Base-by-base conservation (phyloP, 2,888 invertebrate genomes). In the Tyria jacobaeae region DNA sequence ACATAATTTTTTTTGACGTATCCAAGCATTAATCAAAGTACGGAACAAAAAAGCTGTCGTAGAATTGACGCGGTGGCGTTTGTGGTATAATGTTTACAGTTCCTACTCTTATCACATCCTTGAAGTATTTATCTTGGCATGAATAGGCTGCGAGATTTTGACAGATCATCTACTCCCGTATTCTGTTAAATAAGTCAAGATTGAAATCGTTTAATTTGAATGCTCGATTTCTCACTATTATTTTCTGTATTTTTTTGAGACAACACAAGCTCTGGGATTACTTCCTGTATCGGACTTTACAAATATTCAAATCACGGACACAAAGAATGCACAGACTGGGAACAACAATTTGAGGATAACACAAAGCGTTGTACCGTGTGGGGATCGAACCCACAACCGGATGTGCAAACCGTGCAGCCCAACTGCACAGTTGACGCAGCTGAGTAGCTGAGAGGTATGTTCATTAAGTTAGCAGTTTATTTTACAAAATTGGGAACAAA, bases 101-200 rank as follows among this genome's bases (percentile, higher is more conserved):
- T 66, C 69, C 62, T 64, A 60, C 70, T 75, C 79, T 87, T 88
- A 87, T 89, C 88, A 85, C 84, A 81, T 79, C 79, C 73, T 64
- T 57, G 62, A 78, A 83, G 86, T 87, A 88, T 89, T 89, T 89
- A 88, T 89, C 85, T 86, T 84, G 75, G 77, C 79, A 79, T 86
- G 87, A 89, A 88, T 86, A 82, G 86, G 78, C 81, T 64, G 72
- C 41, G 49, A 67, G 88, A 87, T 87, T 84, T 86, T 89, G 90
- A 90, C 89, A 87, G 87, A 90, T 89, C 82, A 84, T 80, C 77
- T 41, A 76, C 79, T 65, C 68, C 78, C 81, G 74, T 84, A 83
- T 88, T 89, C 85, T 87, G 88, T 87, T 87, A 83, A 88, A 85
- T 88, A 88, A 87, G 80, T 85, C 68, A 72, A 76, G 77, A 76